Base-by-base conservation (phyloP, 2,797 vertebrate species). In the Agapornis canus region DNA sequence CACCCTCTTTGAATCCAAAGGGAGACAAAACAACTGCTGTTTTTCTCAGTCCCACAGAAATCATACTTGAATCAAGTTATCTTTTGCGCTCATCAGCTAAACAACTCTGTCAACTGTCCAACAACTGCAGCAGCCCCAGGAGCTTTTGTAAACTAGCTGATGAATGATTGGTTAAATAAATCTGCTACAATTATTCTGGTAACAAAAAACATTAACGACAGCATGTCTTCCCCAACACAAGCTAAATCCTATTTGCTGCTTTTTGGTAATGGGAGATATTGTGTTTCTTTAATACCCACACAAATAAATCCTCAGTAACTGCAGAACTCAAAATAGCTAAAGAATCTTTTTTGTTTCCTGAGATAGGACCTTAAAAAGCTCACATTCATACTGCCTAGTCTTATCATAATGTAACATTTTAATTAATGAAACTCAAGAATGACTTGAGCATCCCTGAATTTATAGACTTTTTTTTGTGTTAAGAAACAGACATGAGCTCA, bases 401-500 rank as follows among this genome's bases (percentile, higher is more conserved):
- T 95, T 95, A 95, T 95, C 94, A 95, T 86, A 96, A 94, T 35
- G 64, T 79, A 94, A 83, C 82, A 82, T 95, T 95, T 95, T 96
- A 97, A 80, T 96, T 97, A 96, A 97, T 92, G 95, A 98, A 95
- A 94, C 89, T 93, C 92, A 97, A 91, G 75, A 95, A 96, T 96
- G 94, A 96, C 90, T 96, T 42, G 81, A 97, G 79, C 92, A 82
- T 57, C 45, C 8, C 71, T 96, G 86, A 94, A 98, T 98, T 98
- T 98, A 98, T 98, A 91, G 97, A 96, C 95, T 96, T 91, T 95
- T 94, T 94, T 97, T 92, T 95, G 91, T 1, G 64, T 89, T 96
- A 96, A 95, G 94, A 96, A 95, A 96, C 96, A 98, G 98, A 98
- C 97, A 97, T 98, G 97, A 98, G 97, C 98, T 98, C 98, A 98